phyloP scores from a whole-genome alignment of 2,888 invertebrate species.

The Argyra leucocephala region DNA sequence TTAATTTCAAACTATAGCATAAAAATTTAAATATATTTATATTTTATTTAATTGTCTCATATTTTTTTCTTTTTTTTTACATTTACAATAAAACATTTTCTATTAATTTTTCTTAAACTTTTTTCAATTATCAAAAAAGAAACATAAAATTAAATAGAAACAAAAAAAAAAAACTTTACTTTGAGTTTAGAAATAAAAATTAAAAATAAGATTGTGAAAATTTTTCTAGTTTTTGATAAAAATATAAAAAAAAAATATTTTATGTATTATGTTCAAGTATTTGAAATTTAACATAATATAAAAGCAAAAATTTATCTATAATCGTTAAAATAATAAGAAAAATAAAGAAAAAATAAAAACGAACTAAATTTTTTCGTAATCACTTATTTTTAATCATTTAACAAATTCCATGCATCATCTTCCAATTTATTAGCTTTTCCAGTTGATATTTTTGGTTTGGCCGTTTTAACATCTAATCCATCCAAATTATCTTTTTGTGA shows the following conservation, averaged over 20 bases:
- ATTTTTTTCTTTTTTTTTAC: too few species aligned
- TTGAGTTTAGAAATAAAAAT: not conserved
- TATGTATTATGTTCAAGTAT: not conserved
- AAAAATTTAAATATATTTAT: conserved; percentile 4
- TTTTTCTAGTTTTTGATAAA: not conserved
- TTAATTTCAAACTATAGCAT: not conserved
- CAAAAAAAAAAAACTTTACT: not conserved
- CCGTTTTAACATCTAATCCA: conserved; percentile 39
- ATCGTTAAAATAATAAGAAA: not conserved
- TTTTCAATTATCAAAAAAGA: not conserved
- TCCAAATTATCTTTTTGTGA: conserved; percentile 37
- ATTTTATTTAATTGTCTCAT: conserved; percentile 6
- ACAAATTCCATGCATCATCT: conserved; percentile 53
- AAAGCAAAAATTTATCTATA: not conserved
- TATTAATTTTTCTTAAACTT: too few species aligned
- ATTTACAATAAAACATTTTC: not conserved
- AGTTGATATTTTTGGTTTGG: conserved; percentile 29
- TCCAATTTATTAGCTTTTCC: conserved; percentile 46
- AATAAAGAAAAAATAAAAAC: not conserved
- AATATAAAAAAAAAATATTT: not conserved
- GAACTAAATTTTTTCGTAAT: not conserved
- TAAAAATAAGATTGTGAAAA: not conserved
- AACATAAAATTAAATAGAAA: not conserved
- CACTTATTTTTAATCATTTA: conserved; percentile 46
- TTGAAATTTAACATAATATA: not conserved